phyloP scores from a whole-genome alignment of 1,140 invertebrate species.

The Macrobrachium rosenbergii region DNA sequence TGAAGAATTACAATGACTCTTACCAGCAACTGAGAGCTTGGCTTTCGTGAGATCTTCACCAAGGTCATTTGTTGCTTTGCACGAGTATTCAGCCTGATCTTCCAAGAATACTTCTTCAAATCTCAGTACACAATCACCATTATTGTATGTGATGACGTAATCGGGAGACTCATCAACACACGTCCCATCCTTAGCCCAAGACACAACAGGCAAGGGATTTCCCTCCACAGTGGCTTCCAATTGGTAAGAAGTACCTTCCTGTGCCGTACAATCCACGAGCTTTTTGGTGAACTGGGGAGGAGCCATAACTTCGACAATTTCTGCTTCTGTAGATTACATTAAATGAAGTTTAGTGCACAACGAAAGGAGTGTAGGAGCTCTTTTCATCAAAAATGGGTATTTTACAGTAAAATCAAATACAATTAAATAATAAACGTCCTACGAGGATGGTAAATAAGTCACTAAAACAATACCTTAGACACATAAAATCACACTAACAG shows the following conservation, averaged over 20 bases:
- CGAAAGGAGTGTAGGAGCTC: no score
- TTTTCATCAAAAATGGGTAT: no score
- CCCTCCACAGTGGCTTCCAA: conserved; percentile 79
- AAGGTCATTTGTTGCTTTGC: conserved; percentile 72
- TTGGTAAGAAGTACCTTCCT: conserved; percentile 76
- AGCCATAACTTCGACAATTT: conserved; percentile 77
- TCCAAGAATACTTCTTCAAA: conserved; percentile 75
- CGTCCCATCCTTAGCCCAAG: conserved; percentile 83
- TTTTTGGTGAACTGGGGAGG: conserved; percentile 78
- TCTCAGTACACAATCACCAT: conserved; percentile 76
- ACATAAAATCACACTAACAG: neutral
- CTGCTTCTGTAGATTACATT: conserved; percentile 73
- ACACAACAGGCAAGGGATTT: conserved; percentile 81
- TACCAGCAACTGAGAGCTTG: conserved; percentile 72
- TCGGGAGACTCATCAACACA: conserved; percentile 83
- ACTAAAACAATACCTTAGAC: neutral
- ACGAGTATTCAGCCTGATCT: conserved; percentile 78
- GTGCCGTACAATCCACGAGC: conserved; percentile 76
- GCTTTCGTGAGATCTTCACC: conserved; percentile 73
- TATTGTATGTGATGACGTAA: conserved; percentile 74
- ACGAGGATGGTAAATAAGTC: no score
- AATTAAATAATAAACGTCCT: no score
- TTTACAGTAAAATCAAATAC: no score
- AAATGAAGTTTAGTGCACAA: neutral
- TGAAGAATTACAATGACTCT: conserved; percentile 59